Conservation (phyloP, 2,888 invertebrate species). For the Bombyx huttoni region DNA sequence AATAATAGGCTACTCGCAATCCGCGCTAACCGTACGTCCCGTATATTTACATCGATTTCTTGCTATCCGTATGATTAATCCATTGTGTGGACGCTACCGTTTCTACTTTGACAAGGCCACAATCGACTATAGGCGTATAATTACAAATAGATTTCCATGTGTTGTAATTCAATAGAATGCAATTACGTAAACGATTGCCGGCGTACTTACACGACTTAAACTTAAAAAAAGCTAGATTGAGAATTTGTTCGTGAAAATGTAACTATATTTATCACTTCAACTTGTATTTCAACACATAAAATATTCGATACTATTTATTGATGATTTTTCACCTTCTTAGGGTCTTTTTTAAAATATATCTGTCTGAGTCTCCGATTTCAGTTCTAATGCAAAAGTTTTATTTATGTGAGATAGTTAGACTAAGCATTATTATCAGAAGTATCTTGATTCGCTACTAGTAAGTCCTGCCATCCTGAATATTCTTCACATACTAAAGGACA, state of each 20-base stretch:
- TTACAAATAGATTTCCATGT: conserved; percentile 30
- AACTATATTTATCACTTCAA: not conserved
- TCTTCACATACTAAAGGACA: too few relatives aligned
- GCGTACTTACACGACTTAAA: not conserved
- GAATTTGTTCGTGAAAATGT: conserved; percentile 1
- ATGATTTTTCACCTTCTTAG: too few relatives aligned
- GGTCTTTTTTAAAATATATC: too few relatives aligned
- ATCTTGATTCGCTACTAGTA: too few relatives aligned
- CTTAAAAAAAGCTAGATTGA: not conserved
- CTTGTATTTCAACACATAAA: too few relatives aligned
- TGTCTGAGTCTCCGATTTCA: too few relatives aligned
- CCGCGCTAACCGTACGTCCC: conserved; percentile 19
- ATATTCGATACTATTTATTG: too few relatives aligned
- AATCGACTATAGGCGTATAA: conserved; percentile 40
- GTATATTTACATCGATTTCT: conserved; percentile 26
- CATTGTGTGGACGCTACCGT: conserved; percentile 61
- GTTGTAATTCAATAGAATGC: conserved; percentile 17
- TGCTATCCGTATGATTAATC: conserved; percentile 52
- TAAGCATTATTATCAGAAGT: too few relatives aligned
- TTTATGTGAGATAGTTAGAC: too few relatives aligned
- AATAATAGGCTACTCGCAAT: not conserved
- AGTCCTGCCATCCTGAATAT: too few relatives aligned
- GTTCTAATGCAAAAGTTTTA: too few relatives aligned
- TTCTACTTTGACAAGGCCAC: conserved; percentile 49
- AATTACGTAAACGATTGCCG: not conserved